Base-by-base conservation (phyloP, 2,113 vertebrate species). In the Cromileptes altivelis region DNA sequence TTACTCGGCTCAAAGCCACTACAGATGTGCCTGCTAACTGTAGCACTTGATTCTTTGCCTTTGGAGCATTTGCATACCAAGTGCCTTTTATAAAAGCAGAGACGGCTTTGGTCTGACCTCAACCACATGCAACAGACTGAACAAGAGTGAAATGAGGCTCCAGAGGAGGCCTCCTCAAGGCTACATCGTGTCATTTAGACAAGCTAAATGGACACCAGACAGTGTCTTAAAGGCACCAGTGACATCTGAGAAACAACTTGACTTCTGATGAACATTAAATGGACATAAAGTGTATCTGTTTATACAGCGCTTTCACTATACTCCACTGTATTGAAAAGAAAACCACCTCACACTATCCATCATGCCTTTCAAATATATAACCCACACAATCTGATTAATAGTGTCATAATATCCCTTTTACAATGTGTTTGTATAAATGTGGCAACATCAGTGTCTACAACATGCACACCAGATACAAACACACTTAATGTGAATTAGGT, bases 1-100 rank as follows among this genome's bases (percentile, higher is more conserved):
- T 71, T 74, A 77, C 69, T 50, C 17, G 15, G 37, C 71, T 84
- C 40, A 73, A 77, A 84, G 78, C 70, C 55, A 73, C 75, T 12
- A 47, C 68, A 67, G 60, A 85, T 60, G 65, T 6, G 14, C 75
- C 52, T 53, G 47, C 45, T 55, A 60, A 50, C 40, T 70, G 58
- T 21, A 33, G 30, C 75, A 75, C 70, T 82, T 75, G 25, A 80
- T 73, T 74, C 56, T 57, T 70, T 78, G 69, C 71, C 37, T 73
- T 64, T 10, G 17, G 52, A 70, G 60, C 64, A 17, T 74, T 68
- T 57, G 14, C 62, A 81, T 63, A 62, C 17, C 74, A 80, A 90
- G 77, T 78, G 37, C 23, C 68, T 72, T 70, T 63, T 85, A 57
- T 65, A 52, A 75, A 65, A 63, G 25, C 62, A 63, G 37, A 78